Conservation (phyloP, 2,888 invertebrate species). For the Drosophila melanosoma region DNA sequence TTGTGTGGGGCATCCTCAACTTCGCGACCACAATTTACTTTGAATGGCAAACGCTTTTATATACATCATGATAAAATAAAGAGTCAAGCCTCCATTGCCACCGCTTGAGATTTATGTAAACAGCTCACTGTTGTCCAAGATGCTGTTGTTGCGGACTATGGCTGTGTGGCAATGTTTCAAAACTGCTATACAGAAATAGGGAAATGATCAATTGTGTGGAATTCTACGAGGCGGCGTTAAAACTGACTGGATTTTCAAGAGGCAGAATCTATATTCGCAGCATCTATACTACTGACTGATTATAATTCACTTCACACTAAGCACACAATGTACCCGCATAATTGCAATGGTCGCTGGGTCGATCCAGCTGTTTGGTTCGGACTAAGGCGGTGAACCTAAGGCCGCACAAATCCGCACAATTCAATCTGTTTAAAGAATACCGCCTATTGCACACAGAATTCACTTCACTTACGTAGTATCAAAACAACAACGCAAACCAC, state of each 20-base stretch:
- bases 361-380: conserved; percentile 32
- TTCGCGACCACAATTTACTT: conserved; percentile 21
- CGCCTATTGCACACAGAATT: conserved; percentile 49
- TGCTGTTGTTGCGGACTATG: conserved; percentile 26
- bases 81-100: conserved; percentile 32
- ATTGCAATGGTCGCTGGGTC: conserved; percentile 39
- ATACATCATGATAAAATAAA: conserved; percentile 61
- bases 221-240: conserved; percentile 65
- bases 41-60: conserved; percentile 33
- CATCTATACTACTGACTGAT: conserved; percentile 48
- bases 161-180: conserved; percentile 41
- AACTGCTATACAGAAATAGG: conserved; percentile 31
- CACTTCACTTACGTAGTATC: conserved; percentile 41
- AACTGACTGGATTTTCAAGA: conserved; percentile 36
- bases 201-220: conserved; percentile 66
- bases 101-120: conserved; percentile 61
- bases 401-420: conserved; percentile 50
- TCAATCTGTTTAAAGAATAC: conserved; percentile 62
- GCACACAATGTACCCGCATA: conserved; percentile 64
- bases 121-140: conserved; percentile 31
- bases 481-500: conserved; percentile 27
- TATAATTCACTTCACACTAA: conserved; percentile 68
- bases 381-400: conserved; percentile 25
- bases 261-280: conserved; percentile 20
- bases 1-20: conserved; percentile 28